Conservation (phyloP, 2,797 vertebrate genomes). For the Tauraco hartlaubi region DNA sequence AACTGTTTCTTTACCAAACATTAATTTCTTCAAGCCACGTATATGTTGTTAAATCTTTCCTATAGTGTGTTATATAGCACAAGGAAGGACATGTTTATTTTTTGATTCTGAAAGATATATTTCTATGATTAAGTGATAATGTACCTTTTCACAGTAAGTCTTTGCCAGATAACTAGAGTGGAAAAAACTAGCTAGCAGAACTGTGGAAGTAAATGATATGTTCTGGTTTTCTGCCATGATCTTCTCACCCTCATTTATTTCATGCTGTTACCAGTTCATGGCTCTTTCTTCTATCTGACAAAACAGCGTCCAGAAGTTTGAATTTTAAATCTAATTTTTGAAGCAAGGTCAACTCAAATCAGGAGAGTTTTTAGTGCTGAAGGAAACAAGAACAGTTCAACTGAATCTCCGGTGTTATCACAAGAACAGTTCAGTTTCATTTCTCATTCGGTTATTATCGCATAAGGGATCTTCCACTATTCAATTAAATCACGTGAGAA, state of each 20-base stretch:
- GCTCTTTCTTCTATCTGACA: neutral
- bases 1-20: neutral
- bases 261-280: neutral
- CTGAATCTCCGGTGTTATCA: neutral
- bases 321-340: neutral
- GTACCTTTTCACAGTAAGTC: neutral
- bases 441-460: neutral
- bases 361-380: neutral
- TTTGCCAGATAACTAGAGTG: neutral
- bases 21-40: neutral
- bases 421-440: neutral
- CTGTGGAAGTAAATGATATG: neutral
- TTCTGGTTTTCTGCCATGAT: neutral
- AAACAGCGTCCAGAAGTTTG: neutral
- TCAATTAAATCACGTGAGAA: neutral
- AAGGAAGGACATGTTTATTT: neutral
- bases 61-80: neutral
- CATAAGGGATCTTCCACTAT: neutral
- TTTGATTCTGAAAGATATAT: neutral
- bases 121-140: neutral
- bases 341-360: neutral
- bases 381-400: neutral
- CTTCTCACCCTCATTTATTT: neutral
- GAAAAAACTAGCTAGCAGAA: neutral
- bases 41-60: neutral